Conservation (phyloP, 2,113 vertebrate genomes). For the Nothocercus julius region DNA sequence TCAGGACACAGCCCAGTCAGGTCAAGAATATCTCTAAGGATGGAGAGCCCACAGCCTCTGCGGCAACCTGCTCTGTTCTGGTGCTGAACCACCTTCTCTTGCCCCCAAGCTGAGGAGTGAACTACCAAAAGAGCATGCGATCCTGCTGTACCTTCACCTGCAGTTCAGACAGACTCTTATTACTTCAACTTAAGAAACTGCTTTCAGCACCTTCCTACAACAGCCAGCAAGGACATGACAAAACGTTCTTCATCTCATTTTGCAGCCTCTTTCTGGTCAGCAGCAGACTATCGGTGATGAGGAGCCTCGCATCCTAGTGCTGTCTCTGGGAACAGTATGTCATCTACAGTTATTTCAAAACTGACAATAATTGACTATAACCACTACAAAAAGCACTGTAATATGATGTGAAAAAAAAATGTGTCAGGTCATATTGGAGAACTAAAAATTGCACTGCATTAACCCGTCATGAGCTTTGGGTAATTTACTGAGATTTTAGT, state of each 20-base stretch:
- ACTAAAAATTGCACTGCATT: background rate
- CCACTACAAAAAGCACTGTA: background rate
- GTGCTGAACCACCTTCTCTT: background rate
- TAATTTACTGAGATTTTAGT: background rate
- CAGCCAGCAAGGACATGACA: background rate
- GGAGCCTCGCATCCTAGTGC: background rate
- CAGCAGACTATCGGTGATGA: background rate
- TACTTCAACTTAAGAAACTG: background rate
- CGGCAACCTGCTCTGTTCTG: background rate
- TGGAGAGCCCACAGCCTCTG: background rate
- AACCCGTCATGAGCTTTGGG: background rate
- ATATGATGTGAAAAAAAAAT: background rate
- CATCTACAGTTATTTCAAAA: background rate
- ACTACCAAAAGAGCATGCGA: background rate
- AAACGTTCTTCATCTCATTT: background rate
- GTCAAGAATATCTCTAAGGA: background rate
- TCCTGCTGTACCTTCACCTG: background rate
- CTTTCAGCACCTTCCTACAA: background rate
- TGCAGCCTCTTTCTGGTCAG: background rate
- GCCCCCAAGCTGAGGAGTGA: background rate
- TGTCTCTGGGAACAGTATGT: background rate
- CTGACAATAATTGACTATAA: background rate
- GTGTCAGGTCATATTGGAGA: background rate
- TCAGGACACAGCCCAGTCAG: background rate
- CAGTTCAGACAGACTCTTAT: background rate